Conservation (phyloP, 2,888 invertebrate genomes). For the Anoncus sp. region DNA sequence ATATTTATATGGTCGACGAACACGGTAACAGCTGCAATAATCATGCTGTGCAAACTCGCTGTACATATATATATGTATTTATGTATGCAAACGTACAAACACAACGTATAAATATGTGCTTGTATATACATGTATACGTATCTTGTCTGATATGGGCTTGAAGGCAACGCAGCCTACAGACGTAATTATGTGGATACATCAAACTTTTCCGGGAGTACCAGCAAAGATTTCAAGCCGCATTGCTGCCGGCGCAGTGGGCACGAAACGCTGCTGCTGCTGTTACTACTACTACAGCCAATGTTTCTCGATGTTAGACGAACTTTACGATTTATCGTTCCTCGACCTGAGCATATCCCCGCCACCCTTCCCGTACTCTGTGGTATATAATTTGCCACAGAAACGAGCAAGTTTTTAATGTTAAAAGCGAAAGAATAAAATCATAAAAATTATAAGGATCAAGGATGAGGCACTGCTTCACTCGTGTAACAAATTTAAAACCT, state of each 20-base stretch:
- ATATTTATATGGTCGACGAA: constrained; percentile 56
- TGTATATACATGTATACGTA: constrained; percentile 28
- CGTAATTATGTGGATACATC: constrained; percentile 79
- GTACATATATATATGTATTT: constrained; percentile 29
- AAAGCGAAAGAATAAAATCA: constrained; percentile 8
- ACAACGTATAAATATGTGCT: constrained; percentile 24
- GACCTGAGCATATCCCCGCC: constrained; percentile 25
- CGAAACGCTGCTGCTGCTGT: constrained; percentile 40
- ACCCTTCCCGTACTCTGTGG: constrained; percentile 1
- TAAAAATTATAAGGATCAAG: neutral
- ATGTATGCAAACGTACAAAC: constrained; percentile 16
- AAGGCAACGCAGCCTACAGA: constrained; percentile 62
- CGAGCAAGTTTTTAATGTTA: constrained; percentile 38
- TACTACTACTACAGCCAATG: constrained; percentile 1
- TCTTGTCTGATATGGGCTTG: constrained; percentile 47
- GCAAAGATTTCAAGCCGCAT: constrained; percentile 54
- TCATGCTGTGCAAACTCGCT: constrained; percentile 55
- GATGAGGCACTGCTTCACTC: neutral
- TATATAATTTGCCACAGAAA: constrained; percentile 31
- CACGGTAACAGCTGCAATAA: constrained; percentile 62
- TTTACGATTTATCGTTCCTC: constrained; percentile 61
- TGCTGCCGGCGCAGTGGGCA: constrained; percentile 45
- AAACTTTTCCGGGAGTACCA: constrained; percentile 65
- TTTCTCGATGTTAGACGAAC: constrained; percentile 53
- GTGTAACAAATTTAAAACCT: neutral